Base-by-base conservation (phyloP, 2,888 invertebrate species). In the Auanema freiburgensis region DNA sequence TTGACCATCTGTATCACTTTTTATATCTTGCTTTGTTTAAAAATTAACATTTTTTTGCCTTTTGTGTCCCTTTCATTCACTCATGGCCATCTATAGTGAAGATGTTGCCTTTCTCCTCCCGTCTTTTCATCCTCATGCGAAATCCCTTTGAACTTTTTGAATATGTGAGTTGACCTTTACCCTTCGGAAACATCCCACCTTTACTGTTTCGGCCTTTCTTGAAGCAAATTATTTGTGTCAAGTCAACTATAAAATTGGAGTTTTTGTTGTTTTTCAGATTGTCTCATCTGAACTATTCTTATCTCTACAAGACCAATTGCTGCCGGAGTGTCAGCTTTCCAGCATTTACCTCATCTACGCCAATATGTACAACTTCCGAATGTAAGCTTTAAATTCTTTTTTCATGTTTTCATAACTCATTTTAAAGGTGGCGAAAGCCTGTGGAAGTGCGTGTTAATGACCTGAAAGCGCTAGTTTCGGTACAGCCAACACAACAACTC, bases 371-470 rank as follows among this genome's bases (percentile, higher is more conserved):
- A 65, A 63, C 11, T 71, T 71, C 58, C 56, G 71, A 65, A 67
- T 71, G 71, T 67, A 41, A 69, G 71, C 69, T 54, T 52, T 56
- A 46, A 21, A 6, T 16, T 14, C 16, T 6, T 55, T 55, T n/a
- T 8, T 52, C 18, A 21, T n/a, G 6, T 52, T n/a, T 52, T 52
- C 5, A 2, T 3, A 21, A n/a, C 2, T 8, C 18, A 14, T 12
- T 42, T 60, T 70, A 44, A 42, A 74, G 74, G 63, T 74, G 74
- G 74, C 63, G 74, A 11, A 74, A 74, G 57, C 62, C 69, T 46
- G 63, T 60, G 49, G 69, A 69, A 16, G 43, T 53, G 11, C 64
- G 71, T 12, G 71, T 51, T 40, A 49, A 25, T n/a, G 65, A 65
- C 21, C 57, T 65, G 33, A 41, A 52, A 12, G 60, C 57, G 14